Evolutionary conservation across 2,888 invertebrate genomes (phyloP).

Genomic region (Masnerella sp.): DNA sequence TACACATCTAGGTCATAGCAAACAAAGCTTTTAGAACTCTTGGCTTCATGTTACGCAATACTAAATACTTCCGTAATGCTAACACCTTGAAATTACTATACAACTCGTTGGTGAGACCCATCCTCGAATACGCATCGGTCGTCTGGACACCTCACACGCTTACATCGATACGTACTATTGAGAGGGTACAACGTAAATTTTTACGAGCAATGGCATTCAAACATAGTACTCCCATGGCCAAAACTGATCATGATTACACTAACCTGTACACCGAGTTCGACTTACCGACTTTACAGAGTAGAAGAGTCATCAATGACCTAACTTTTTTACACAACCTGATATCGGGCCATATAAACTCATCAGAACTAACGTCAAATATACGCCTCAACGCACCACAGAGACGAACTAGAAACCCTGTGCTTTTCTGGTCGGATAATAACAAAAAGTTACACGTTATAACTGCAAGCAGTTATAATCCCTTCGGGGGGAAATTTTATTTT

Average conservation of each 20-base stretch:
- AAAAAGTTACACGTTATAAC: too few relatives aligned
- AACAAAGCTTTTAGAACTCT: constrained; percentile 8
- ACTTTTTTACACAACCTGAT: background rate
- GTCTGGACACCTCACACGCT: constrained; percentile 23
- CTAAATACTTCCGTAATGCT: background rate
- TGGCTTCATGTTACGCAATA: constrained; percentile 9
- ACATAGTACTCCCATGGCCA: background rate
- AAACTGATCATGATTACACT: constrained; percentile 1
- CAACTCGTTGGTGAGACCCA: constrained; percentile 9
- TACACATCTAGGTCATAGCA: background rate
- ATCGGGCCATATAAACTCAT: background rate
- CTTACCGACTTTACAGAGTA: background rate
- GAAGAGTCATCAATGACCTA: background rate
- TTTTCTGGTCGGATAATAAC: too few relatives aligned
- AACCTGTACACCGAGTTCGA: background rate
- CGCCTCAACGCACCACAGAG: too few relatives aligned
- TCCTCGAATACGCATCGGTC: constrained; percentile 21
- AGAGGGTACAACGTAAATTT: background rate
- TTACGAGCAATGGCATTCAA: background rate
- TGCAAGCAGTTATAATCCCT: too few relatives aligned
- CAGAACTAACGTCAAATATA: background rate
- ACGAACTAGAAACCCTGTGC: too few relatives aligned
- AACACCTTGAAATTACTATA: constrained; percentile 1
- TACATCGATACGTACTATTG: background rate
- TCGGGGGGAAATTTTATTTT: too few relatives aligned